phyloP scores from a whole-genome alignment of 2,113 vertebrate species.

The Mesoclemmys tuberculata region DNA sequence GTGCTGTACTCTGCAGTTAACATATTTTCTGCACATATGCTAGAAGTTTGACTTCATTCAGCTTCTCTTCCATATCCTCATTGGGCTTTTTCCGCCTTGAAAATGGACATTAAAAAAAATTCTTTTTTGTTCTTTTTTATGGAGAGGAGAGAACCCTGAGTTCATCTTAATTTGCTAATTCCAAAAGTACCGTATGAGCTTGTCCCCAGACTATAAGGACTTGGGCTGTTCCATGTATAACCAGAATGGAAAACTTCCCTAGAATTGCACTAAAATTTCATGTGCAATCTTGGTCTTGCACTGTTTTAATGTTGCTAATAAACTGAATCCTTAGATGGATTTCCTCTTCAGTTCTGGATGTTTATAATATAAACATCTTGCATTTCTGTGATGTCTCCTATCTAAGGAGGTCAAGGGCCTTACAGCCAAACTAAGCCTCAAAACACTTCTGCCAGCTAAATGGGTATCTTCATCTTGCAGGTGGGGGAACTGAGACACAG shows the following conservation, averaged over 20 bases:
- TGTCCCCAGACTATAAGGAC: conserved; percentile 10
- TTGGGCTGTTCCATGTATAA: not conserved
- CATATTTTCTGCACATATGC: not conserved
- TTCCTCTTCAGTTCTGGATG: not conserved
- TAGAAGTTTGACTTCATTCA: not conserved
- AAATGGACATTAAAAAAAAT: conserved; percentile 26
- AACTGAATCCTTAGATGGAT: not conserved
- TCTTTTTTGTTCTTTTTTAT: not conserved
- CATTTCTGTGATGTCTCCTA: not conserved
- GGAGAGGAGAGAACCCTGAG: not conserved
- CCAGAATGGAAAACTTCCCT: conserved; percentile 1
- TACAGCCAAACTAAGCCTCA: not conserved
- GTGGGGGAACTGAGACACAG: not conserved
- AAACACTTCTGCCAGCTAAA: not conserved
- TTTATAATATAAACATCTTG: not conserved
- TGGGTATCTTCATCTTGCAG: not conserved
- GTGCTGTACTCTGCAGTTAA: not conserved
- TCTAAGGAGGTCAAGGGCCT: not conserved
- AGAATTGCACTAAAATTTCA: not conserved
- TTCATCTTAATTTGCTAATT: conserved; percentile 29
- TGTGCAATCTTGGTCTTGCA: not conserved
- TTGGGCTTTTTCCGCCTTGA: conserved; percentile 7
- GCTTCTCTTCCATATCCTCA: not conserved
- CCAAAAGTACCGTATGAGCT: not conserved
- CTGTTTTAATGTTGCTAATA: not conserved